Conservation (phyloP, 1,140 invertebrate genomes). For the Potamilus streckersoni region DNA sequence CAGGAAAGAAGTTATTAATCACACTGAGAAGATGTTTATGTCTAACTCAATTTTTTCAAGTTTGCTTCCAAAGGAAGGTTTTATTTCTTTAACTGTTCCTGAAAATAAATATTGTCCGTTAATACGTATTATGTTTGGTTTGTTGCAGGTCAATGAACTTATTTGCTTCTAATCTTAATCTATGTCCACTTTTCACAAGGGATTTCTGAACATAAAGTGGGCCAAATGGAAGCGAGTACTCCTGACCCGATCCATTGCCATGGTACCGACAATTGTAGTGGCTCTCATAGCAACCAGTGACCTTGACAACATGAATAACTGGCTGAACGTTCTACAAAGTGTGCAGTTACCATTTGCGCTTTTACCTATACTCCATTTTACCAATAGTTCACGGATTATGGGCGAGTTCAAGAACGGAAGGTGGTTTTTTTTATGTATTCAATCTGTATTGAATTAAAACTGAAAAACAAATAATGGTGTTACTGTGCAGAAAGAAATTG, state of each 20-base stretch:
- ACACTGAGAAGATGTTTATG: too few relatives aligned
- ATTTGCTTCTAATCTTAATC: too few relatives aligned
- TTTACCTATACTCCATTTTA: constrained; percentile 89
- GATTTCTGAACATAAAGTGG: constrained; percentile 90
- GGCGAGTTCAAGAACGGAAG: constrained; percentile 59
- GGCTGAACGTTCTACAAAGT: constrained; percentile 89
- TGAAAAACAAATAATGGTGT: not conserved
- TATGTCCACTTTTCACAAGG: constrained; percentile 66
- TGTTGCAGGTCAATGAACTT: too few relatives aligned
- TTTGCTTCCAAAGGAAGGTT: too few relatives aligned
- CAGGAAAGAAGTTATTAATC: too few relatives aligned
- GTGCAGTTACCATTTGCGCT: constrained; percentile 79
- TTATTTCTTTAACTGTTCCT: too few relatives aligned
- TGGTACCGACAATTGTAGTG: constrained; percentile 86
- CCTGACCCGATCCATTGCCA: constrained; percentile 87
- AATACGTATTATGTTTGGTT: too few relatives aligned
- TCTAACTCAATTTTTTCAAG: too few relatives aligned
- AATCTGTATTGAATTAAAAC: not conserved
- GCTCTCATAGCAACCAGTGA: constrained; percentile 80
- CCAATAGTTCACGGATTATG: constrained; percentile 85
- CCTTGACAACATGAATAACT: constrained; percentile 86
- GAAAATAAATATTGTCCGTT: too few relatives aligned
- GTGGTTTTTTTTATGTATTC: constrained; percentile 20
- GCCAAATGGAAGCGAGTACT: constrained; percentile 88
- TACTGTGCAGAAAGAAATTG: too few relatives aligned